Percentiles rank a stretch among this genome's conserved stretches.
These are phyloP conservation scores for Actinia tenebrosa DNA, from an alignment of 64 coral and sea anemone genomes.

Conservation along the genomic window DNA sequence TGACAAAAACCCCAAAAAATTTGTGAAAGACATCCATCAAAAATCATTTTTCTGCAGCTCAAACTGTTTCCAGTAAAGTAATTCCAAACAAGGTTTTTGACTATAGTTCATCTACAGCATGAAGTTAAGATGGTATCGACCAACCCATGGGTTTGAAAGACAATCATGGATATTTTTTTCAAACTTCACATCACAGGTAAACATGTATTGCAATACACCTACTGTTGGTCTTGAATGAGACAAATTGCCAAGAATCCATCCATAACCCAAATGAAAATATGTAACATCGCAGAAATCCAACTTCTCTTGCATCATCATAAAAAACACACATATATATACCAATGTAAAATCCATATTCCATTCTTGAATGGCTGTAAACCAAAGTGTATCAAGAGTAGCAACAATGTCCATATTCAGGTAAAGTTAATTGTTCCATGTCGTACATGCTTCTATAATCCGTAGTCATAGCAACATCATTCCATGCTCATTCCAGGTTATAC, in stretches of 20 bases:
- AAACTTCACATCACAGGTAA: neutral
- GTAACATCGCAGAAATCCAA: neutral
- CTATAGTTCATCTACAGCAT: neutral
- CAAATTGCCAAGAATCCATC: neutral
- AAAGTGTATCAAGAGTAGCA: neutral
- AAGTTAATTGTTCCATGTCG: neutral
- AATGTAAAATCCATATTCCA: too few species aligned
- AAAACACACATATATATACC: too few species aligned
- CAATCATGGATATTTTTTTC: neutral
- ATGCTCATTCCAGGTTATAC: neutral
- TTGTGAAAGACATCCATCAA: too few species aligned
- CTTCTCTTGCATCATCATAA: too few species aligned
- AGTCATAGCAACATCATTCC: neutral
- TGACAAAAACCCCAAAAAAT: too few species aligned
- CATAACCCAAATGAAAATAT: neutral
- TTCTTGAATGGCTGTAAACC: neutral
- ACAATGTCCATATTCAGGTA: neutral
- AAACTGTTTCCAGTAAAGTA: too few species aligned
- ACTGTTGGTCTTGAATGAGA: neutral
- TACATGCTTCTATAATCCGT: neutral
- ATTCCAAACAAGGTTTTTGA: neutral
- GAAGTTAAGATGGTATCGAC: neutral
- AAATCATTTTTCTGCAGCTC: too few species aligned
- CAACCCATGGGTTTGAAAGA: neutral
- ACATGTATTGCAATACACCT: neutral